Evolutionary conservation across 1,140 invertebrate genomes (phyloP), one percentile per base, ranked within the genome.

Genomic region (Popillia japonica): DNA sequence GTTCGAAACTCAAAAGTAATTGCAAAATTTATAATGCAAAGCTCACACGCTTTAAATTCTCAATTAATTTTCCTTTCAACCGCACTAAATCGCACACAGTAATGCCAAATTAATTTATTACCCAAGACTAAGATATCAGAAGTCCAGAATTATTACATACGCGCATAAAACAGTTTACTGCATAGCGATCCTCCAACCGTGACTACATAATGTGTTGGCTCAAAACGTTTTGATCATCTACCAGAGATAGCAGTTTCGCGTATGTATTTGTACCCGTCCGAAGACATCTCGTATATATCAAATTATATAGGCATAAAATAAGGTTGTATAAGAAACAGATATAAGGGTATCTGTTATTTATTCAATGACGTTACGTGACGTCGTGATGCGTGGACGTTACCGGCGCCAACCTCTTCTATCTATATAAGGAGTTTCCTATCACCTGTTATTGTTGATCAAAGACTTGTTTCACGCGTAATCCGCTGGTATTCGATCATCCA

Each of bases 391-490:
- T 80, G 78, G 79, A 79, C 75, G 79, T 72, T 79, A 74, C 55
- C 27, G 79, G 79, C 79, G 79, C 79, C 79, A 80, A 76, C 77
- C 61, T 40, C n/a, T 77, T 78, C 40, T 75, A 79, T 76, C 79
- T 79, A 80, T 79, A 68, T 27, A 80, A 78, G 79, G 79, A 80
- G 78, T 79, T 76, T 78, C 78, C 78, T 68, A 77, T 78, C 79
- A 80, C 78, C 77, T 80, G 77, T 78, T 79, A 73, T 59, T 61
- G 72, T 41, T 74, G 34, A 34, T 41, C 72, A 74, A 27, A 68
- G 61, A 34, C 61, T 68, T 20, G 27, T 68, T 68, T 34, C 22
- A 23, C 61, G 17, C 27, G 22, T 27, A 68, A 68, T 34, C 11
- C 22, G 11, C 22, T 27, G 20, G 11, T 68, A 34, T 68, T 68